phyloP scores from a whole-genome alignment of 2,888 invertebrate species.

The Euclidia mi region DNA sequence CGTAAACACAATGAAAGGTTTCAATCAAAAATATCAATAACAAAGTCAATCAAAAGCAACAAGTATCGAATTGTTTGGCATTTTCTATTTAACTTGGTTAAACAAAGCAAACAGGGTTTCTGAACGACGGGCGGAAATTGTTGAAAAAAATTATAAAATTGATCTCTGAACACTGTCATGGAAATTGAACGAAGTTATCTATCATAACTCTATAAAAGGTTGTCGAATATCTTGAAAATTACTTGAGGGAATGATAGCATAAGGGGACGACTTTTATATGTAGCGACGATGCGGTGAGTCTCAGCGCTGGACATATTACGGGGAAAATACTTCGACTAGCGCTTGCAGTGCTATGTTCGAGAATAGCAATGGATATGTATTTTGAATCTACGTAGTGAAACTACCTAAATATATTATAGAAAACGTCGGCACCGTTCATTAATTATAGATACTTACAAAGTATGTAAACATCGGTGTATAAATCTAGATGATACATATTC shows the following conservation, averaged over 20 bases:
- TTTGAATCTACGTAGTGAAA: too few relatives aligned
- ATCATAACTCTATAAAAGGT: constrained; percentile 21
- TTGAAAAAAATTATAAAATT: constrained; percentile 45
- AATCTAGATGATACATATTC: too few relatives aligned
- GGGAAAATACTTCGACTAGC: too few relatives aligned
- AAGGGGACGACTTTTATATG: constrained; percentile 9
- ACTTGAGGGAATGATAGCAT: not conserved
- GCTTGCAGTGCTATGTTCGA: too few relatives aligned
- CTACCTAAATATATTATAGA: too few relatives aligned
- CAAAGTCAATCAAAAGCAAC: constrained; percentile 49
- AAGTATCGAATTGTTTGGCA: constrained; percentile 52
- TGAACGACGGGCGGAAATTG: constrained; percentile 38
- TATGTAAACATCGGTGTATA: too few relatives aligned
- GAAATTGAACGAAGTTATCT: constrained; percentile 43
- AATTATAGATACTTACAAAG: too few relatives aligned
- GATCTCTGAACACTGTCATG: constrained; percentile 37
- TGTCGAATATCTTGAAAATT: constrained; percentile 27
- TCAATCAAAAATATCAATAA: constrained; percentile 19
- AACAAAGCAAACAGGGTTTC: constrained; percentile 47
- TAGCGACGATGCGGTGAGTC: not conserved
- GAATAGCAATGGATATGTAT: too few relatives aligned
- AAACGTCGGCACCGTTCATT: too few relatives aligned
- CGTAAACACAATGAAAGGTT: constrained; percentile 11
- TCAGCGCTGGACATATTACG: too few relatives aligned
- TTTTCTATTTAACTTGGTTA: constrained; percentile 52